These are phyloP conservation scores for Caenorhabditis sp. DNA, from an alignment of 2,888 invertebrate species.

Conservation along the genomic window DNA sequence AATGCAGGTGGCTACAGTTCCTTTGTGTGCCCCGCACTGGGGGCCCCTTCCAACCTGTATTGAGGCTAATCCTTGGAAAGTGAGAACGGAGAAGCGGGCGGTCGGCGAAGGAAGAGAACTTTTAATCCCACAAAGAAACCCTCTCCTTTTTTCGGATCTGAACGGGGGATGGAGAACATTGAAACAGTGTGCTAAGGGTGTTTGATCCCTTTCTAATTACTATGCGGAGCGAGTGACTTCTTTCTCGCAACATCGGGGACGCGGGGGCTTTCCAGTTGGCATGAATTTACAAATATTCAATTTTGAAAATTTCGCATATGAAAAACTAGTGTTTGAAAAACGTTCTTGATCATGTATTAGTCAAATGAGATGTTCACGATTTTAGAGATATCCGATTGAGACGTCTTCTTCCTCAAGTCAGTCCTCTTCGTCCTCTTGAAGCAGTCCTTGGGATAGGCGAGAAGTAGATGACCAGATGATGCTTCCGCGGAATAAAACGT, in stretches of 20 bases:
- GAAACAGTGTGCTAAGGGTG: conserved; percentile 29
- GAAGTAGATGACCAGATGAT: too few species aligned
- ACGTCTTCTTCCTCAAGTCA: too few species aligned
- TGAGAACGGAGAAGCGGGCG: conserved; percentile 17
- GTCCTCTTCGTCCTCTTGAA: too few species aligned
- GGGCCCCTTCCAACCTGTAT: conserved; percentile 39
- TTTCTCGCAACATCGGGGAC: neutral
- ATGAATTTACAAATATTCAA: too few species aligned
- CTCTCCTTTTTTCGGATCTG: conserved; percentile 39
- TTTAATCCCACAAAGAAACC: conserved; percentile 31
- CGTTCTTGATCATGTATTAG: too few species aligned
- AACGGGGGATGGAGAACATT: conserved; percentile 9
- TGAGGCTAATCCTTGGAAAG: conserved; percentile 49
- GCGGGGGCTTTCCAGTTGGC: too few species aligned
- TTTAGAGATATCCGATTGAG: too few species aligned
- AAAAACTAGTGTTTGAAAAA: too few species aligned
- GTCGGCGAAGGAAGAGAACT: conserved; percentile 14
- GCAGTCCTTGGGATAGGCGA: too few species aligned
- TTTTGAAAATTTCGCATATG: too few species aligned
- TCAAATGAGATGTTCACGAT: too few species aligned
- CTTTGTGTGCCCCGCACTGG: conserved; percentile 23
- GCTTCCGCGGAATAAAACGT: too few species aligned
- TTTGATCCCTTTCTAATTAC: conserved; percentile 11
- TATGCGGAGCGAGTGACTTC: conserved; percentile 4
- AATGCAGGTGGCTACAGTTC: conserved; percentile 24